Conservation (phyloP, 2,113 vertebrate genomes). For the Malurus cyaneus region DNA sequence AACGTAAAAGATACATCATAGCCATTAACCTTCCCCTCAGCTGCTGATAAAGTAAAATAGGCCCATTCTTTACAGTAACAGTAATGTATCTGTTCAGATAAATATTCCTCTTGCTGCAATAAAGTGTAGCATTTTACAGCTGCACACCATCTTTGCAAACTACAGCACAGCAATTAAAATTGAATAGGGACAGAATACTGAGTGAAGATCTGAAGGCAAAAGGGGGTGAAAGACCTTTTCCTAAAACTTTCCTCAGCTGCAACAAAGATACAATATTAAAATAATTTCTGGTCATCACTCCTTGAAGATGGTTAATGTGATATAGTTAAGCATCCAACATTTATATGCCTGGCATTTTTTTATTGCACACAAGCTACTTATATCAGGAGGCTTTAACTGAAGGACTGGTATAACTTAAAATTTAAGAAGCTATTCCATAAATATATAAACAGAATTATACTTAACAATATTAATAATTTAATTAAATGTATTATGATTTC, state of each 20-base stretch:
- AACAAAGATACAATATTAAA: not conserved
- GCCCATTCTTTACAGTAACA: constrained; percentile 73
- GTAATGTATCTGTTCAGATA: constrained; percentile 69
- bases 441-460: not conserved
- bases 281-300: not conserved
- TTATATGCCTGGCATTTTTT: not conserved
- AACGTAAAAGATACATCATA: constrained; percentile 68
- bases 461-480: not conserved
- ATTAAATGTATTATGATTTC: not conserved
- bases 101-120: constrained; percentile 67
- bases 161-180: constrained; percentile 58
- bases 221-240: not conserved
- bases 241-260: constrained; percentile 1
- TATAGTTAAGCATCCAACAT: not conserved
- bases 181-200: constrained; percentile 16
- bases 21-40: constrained; percentile 72
- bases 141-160: constrained; percentile 34
- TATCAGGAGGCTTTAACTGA: not conserved
- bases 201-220: constrained; percentile 18
- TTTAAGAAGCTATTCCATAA: not conserved
- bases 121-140: constrained; percentile 63
- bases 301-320: not conserved
- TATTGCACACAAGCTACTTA: not conserved
- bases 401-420: not conserved
- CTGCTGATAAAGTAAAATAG: constrained; percentile 76